Conservation (phyloP, 2,113 vertebrate genomes). For the Misgurnus mizolepis region DNA sequence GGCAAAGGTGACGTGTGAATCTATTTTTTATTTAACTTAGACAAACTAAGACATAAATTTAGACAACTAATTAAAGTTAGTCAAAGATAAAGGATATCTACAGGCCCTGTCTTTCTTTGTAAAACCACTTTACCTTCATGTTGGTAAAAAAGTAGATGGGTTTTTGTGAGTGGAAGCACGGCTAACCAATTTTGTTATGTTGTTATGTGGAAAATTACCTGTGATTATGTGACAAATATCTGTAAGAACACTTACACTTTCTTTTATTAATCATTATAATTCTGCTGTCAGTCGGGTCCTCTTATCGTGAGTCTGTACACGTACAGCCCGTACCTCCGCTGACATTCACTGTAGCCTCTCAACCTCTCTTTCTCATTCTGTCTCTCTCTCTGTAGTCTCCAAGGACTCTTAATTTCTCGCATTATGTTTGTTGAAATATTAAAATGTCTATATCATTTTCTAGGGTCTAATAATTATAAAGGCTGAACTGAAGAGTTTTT, state of each 20-base stretch:
- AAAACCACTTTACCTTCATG: too few relatives aligned
- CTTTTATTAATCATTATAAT: constrained; percentile 26
- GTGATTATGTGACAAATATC: not conserved
- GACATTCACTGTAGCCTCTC: constrained; percentile 36
- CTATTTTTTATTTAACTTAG: not conserved
- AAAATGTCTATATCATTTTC: not conserved
- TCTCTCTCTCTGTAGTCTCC: not conserved
- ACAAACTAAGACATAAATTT: not conserved
- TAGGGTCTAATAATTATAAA: not conserved
- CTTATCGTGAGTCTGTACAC: constrained; percentile 31
- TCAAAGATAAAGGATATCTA: too few relatives aligned
- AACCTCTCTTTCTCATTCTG: constrained; percentile 9
- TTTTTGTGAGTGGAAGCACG: too few relatives aligned
- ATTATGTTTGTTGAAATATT: constrained; percentile 29
- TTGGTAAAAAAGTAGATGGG: too few relatives aligned
- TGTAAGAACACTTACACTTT: not conserved
- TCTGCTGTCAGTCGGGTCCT: constrained; percentile 5
- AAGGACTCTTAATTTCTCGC: constrained; percentile 19
- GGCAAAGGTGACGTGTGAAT: not conserved
- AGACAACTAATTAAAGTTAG: not conserved
- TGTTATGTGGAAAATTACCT: too few relatives aligned
- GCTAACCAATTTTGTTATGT: too few relatives aligned
- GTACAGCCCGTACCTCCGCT: constrained; percentile 18
- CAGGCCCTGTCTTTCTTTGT: too few relatives aligned
- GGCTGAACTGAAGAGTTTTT: not conserved